Evolutionary conservation across 2,888 invertebrate genomes (phyloP).

Genomic region (Villa cingulata): DNA sequence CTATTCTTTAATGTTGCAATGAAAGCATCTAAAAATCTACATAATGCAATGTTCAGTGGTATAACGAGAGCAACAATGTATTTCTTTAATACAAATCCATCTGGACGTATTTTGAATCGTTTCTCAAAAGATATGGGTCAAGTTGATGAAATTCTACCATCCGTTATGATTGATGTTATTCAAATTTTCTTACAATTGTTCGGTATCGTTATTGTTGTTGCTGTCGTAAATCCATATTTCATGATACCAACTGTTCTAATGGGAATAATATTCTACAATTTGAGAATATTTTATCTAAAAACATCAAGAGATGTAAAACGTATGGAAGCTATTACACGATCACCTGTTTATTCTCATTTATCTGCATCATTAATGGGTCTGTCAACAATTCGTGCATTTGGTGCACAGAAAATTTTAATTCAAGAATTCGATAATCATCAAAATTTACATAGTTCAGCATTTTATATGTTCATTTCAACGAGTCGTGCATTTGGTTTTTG

Average conservation of each 20-base stretch:
- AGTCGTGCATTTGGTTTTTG: conserved; percentile 89
- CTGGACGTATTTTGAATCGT: conserved; percentile 69
- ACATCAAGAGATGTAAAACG: conserved; percentile 72
- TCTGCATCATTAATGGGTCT: conserved; percentile 81
- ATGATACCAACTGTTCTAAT: conserved; percentile 57
- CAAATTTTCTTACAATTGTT: conserved; percentile 69
- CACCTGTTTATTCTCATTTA: conserved; percentile 90
- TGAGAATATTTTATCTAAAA: conserved; percentile 62
- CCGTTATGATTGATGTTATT: conserved; percentile 36
- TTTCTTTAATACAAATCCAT: conserved; percentile 81
- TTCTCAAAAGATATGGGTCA: conserved; percentile 78
- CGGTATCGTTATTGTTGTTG: conserved; percentile 68
- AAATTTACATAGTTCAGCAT: conserved; percentile 80
- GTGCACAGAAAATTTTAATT: conserved; percentile 62
- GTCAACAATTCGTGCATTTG: conserved; percentile 80
- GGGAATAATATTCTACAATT: conserved; percentile 55
- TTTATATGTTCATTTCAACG: conserved; percentile 79
- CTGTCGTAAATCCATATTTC: conserved; percentile 59
- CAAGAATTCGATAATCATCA: conserved; percentile 70
- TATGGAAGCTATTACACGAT: conserved; percentile 70
- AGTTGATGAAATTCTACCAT: conserved; percentile 37
- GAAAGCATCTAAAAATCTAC: conserved; percentile 61
- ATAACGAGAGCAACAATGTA: conserved; percentile 68
- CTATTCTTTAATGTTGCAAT: conserved; percentile 48
- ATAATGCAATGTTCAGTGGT: conserved; percentile 71